Evolutionary conservation across 2,797 vertebrate genomes (phyloP).

Genomic region (Melanotaenia trifasciata): DNA sequence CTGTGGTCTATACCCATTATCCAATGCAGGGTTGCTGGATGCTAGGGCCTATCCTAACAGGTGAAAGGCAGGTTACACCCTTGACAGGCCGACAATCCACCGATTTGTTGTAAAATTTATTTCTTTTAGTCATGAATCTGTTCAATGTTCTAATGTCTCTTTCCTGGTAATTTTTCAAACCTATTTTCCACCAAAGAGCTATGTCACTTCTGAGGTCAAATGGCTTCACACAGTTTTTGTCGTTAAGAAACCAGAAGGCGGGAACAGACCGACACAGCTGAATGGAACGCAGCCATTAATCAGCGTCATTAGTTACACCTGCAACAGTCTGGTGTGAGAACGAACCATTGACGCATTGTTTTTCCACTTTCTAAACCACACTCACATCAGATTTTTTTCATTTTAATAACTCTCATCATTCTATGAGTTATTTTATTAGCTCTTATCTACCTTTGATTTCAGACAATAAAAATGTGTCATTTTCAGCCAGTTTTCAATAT

Average conservation of each 20-base stretch:
- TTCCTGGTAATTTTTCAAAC: background rate
- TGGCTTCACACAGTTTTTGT: background rate
- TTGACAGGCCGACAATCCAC: no score
- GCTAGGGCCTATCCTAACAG: no score
- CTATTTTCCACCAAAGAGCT: background rate
- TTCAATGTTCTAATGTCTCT: background rate
- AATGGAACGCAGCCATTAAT: background rate
- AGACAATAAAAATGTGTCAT: background rate
- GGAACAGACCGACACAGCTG: background rate
- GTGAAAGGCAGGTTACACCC: no score
- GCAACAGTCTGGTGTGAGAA: background rate
- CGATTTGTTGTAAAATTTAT: no score
- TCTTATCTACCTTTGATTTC: background rate
- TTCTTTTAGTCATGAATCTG: no score
- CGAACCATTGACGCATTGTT: background rate
- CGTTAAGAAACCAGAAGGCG: background rate
- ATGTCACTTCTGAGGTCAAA: background rate
- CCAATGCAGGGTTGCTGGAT: no score
- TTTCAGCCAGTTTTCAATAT: background rate
- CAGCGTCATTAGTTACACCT: background rate
- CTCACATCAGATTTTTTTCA: no score
- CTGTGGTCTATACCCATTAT: no score
- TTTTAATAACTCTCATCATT: no score
- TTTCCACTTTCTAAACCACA: background rate
- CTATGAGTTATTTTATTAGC: background rate